These are phyloP conservation scores for Eumacrocentrus americanus DNA, from an alignment of 2,888 invertebrate genomes.

Conservation along the genomic window DNA sequence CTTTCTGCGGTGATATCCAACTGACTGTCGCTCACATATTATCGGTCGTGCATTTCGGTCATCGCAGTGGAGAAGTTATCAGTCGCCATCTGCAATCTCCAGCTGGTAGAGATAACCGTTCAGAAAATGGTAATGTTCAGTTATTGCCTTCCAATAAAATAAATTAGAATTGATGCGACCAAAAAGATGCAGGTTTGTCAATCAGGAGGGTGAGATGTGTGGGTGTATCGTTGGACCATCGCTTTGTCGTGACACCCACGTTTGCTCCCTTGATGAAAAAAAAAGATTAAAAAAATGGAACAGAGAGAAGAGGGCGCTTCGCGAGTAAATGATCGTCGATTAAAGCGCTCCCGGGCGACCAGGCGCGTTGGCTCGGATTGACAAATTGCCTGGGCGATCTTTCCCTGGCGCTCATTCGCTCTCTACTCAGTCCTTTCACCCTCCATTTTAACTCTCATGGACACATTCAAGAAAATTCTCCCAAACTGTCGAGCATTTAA, in stretches of 20 bases:
- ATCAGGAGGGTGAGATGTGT: background rate
- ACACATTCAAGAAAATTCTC: conserved; percentile 3
- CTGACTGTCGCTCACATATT: conserved; percentile 3
- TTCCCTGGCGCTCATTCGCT: conserved; percentile 9
- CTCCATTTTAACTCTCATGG: conserved; percentile 16
- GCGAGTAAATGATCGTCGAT: conserved; percentile 57
- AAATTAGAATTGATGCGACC: no score
- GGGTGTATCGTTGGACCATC: conserved; percentile 6
- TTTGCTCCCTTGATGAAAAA: conserved; percentile 13
- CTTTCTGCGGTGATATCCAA: conserved; percentile 31
- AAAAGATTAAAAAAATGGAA: conserved; percentile 29
- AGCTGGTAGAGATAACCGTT: conserved; percentile 25
- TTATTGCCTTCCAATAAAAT: no score
- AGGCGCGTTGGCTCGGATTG: conserved; percentile 46
- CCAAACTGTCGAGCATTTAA: conserved; percentile 15
- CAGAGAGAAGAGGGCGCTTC: conserved; percentile 25
- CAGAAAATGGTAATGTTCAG: background rate
- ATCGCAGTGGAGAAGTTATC: background rate
- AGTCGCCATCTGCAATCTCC: conserved; percentile 18
- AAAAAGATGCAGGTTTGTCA: no score
- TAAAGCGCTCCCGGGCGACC: conserved; percentile 49
- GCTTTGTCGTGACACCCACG: conserved; percentile 23
- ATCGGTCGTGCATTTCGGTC: background rate
- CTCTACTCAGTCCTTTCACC: background rate
- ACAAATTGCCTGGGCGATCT: conserved; percentile 57